Percentiles rank a stretch among this genome's conserved stretches.
Evolutionary conservation across 1,140 invertebrate genomes (phyloP).

Genomic region (Drosophila sturtevanti): DNA sequence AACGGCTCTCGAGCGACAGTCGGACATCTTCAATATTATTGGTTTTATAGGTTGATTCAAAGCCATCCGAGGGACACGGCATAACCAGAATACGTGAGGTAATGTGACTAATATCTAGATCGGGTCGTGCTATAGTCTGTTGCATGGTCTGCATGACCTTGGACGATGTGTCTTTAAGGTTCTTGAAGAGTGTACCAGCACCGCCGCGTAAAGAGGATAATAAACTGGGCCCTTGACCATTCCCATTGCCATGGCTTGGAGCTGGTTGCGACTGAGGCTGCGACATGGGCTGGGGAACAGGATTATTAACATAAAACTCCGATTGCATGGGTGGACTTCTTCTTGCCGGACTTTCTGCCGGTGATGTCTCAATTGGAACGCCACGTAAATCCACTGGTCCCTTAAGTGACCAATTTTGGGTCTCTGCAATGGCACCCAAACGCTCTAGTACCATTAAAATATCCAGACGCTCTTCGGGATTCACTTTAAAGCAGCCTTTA

Average conservation of each 20-base stretch:
- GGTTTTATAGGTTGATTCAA: constrained; percentile 96
- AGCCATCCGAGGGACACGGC: constrained; percentile 96
- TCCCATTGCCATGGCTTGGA: constrained; percentile 70
- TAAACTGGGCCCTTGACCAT: constrained; percentile 83
- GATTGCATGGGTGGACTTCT: constrained; percentile 52
- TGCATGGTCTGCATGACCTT: constrained; percentile 98
- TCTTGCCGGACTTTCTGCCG: constrained; percentile 62
- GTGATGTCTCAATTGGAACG: constrained; percentile 68
- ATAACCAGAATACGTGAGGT: constrained; percentile 95
- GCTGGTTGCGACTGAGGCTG: constrained; percentile 25
- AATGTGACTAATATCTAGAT: constrained; percentile 95
- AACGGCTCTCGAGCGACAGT: constrained; percentile 88
- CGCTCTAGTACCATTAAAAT: constrained; percentile 92
- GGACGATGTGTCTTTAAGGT: constrained; percentile 96
- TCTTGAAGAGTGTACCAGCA: constrained; percentile 94
- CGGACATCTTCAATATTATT: constrained; percentile 97
- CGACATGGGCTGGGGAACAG: constrained; percentile 33
- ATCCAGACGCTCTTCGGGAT: constrained; percentile 89
- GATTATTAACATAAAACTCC: constrained; percentile 75
- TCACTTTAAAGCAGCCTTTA: constrained; percentile 91
- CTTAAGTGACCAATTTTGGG: constrained; percentile 90
- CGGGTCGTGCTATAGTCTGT: constrained; percentile 93
- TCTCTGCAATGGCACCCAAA: constrained; percentile 93
- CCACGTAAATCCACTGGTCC: constrained; percentile 84
- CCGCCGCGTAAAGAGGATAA: constrained; percentile 93